A percentile compares a stretch with the other conserved stretches of the same genome.
phyloP scores from a whole-genome alignment of 2,888 invertebrate species.

The Geophilus truncorum region DNA sequence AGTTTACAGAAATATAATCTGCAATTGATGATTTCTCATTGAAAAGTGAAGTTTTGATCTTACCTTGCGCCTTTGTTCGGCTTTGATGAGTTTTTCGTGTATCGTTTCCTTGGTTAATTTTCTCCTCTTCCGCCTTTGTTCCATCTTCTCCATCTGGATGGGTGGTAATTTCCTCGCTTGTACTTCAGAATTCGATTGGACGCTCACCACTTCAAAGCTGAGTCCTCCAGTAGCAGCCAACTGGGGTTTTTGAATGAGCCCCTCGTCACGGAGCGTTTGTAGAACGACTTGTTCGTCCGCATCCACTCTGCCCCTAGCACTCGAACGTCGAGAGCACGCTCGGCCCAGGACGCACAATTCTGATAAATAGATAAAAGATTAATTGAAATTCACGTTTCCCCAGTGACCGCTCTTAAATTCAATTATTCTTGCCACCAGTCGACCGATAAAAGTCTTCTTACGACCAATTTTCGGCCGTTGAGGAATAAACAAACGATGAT shows the following conservation, averaged over 20 bases:
- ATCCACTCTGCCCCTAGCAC: slow-evolving; percentile 45
- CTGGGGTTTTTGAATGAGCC: slow-evolving; percentile 45
- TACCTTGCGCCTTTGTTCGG: slow-evolving; percentile 39
- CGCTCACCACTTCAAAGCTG: slow-evolving; percentile 30
- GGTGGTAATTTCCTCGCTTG: neutral
- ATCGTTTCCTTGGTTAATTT: slow-evolving; percentile 39
- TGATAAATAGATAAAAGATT: slow-evolving; percentile 36
- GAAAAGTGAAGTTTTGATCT: neutral
- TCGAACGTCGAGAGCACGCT: slow-evolving; percentile 43
- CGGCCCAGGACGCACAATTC: slow-evolving; percentile 45
- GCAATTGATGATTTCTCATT: no score
- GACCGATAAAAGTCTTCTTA: no score
- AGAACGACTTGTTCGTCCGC: slow-evolving; percentile 45
- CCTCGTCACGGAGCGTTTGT: slow-evolving; percentile 46
- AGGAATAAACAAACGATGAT: no score
- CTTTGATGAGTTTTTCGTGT: slow-evolving; percentile 37
- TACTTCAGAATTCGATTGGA: neutral
- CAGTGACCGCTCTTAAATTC: no score
- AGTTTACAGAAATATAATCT: no score
- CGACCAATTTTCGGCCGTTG: no score
- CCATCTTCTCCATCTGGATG: neutral
- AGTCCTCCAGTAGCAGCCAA: slow-evolving; percentile 44
- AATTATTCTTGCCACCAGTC: no score
- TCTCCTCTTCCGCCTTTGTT: slow-evolving; percentile 34
- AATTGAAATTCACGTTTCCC: neutral